Base-by-base conservation (phyloP, 2,888 invertebrate genomes). In the Zaprionus bogoriensis region DNA sequence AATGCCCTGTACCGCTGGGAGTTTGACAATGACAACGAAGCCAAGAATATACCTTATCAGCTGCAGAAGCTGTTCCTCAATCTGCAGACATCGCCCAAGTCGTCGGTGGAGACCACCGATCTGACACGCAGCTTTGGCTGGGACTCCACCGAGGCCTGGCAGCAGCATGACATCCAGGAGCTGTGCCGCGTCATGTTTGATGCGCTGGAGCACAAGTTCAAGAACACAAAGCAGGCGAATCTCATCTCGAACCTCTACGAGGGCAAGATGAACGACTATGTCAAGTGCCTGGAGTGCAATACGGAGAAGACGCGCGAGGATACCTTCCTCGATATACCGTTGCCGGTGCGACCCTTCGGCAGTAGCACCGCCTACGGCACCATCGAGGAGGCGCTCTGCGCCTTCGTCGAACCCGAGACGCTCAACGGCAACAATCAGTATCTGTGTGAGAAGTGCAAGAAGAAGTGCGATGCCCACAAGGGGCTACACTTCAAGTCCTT, bases 111-210 rank as follows among this genome's bases (percentile, higher is more conserved):
- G 90, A 98, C 97, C 2, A 97, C 96, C 10, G 95, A 96, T 79
- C 91, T 97, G 59, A 97, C 97, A 0, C 93, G 93, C 69, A 96
- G 96, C 88, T 98, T 97, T 90, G 97, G 97, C 22, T 98, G 97
- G 97, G 95, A 96, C 87, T 95, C 95, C 36, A 94, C 95, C 61
- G 96, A 97, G 90, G 96, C 96, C 0, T 97, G 97, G 96, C 96
- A 97, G 81, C 97, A 97, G 87, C 97, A 97, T 88, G 97, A 97
- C 88, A 96, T 97, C 48, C 97, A 97, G 89, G 97, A 97, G 89
- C 91, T 97, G 53, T 97, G 96, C 88, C 93, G 97, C 41, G 96
- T 97, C 6, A 96, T 97, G 96, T 97, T 97, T 89, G 97, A 97
- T 89, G 96, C 97, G 0, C 90, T 97, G 42, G 97, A 97, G 89